These are phyloP conservation scores for Epinotia ramella DNA, from an alignment of 2,888 invertebrate genomes.

Conservation along the genomic window DNA sequence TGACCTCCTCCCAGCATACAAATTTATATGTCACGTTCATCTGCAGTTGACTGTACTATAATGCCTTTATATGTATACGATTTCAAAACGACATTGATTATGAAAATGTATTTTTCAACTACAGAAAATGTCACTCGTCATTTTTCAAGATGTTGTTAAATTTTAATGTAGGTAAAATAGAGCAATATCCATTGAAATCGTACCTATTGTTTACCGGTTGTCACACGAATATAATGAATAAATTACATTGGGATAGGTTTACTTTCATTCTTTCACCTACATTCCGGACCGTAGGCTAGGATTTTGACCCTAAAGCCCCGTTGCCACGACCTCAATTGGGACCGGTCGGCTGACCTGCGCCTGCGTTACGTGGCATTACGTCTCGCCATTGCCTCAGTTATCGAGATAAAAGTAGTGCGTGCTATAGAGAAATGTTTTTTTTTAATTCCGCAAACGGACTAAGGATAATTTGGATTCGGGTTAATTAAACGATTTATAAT, in stretches of 20 bases:
- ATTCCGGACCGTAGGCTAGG: conserved; percentile 20
- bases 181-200: not conserved
- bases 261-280: conserved; percentile 19
- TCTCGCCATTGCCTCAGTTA: conserved; percentile 41
- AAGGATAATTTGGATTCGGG: conserved; percentile 1
- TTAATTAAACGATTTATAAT: conserved; percentile 21
- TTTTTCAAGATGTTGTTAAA: no score
- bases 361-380: conserved; percentile 42
- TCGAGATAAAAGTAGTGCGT: conserved; percentile 36
- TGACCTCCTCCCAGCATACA: no score
- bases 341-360: conserved; percentile 42
- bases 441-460: conserved; percentile 5
- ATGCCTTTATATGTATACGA: no score
- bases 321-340: conserved; percentile 38
- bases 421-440: conserved; percentile 21
- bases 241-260: conserved; percentile 3
- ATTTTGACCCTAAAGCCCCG: conserved; percentile 43
- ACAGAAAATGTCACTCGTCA: no score
- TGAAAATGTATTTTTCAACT: no score
- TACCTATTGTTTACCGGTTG: no score
- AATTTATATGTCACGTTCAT: no score
- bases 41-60: no score
- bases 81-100: no score
- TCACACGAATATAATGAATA: no score
- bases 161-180: no score